These are phyloP conservation scores for Lordiphosa clarofinis DNA, from an alignment of 1,140 invertebrate species.

Conservation along the genomic window DNA sequence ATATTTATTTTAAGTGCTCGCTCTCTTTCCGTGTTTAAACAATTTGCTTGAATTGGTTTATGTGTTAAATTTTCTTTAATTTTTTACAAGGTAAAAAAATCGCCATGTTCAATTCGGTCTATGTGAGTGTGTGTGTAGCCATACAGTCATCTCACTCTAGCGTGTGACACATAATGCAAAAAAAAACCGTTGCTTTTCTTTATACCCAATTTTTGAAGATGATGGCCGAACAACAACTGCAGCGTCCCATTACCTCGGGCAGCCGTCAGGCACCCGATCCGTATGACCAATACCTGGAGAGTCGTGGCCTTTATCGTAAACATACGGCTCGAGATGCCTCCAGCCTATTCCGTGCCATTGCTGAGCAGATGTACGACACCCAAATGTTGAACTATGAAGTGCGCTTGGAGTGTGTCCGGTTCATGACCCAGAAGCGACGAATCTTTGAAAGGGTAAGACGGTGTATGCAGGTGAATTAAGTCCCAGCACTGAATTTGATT, in stretches of 20 bases:
- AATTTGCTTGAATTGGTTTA: conserved; percentile 3
- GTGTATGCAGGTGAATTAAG: too few species aligned
- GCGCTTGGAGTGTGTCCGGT: conserved; percentile 86
- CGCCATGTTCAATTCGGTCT: neutral
- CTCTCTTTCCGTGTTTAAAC: conserved; percentile 5
- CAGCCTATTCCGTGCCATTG: conserved; percentile 90
- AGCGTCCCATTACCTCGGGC: conserved; percentile 73
- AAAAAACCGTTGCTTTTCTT: conserved; percentile 3
- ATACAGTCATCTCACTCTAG: conserved; percentile 11
- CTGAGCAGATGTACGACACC: conserved; percentile 91
- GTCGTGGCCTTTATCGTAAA: conserved; percentile 89
- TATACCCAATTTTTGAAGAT: conserved; percentile 1
- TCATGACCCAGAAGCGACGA: conserved; percentile 83
- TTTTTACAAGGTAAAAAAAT: conserved; percentile 1
- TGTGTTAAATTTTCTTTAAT: conserved; percentile 11
- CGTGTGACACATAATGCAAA: neutral
- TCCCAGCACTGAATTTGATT: too few species aligned
- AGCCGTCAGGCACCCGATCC: conserved; percentile 79
- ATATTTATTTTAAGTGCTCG: conserved; percentile 22
- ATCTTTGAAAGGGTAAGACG: conserved; percentile 80
- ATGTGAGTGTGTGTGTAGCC: neutral
- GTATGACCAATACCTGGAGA: conserved; percentile 89
- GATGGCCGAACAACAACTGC: conserved; percentile 20
- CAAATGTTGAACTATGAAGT: conserved; percentile 88
- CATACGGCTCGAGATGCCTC: conserved; percentile 90